Evolutionary conservation across 1,140 invertebrate genomes (phyloP), one percentile per base, ranked within the genome.

Genomic region (Bombus ignitus): DNA sequence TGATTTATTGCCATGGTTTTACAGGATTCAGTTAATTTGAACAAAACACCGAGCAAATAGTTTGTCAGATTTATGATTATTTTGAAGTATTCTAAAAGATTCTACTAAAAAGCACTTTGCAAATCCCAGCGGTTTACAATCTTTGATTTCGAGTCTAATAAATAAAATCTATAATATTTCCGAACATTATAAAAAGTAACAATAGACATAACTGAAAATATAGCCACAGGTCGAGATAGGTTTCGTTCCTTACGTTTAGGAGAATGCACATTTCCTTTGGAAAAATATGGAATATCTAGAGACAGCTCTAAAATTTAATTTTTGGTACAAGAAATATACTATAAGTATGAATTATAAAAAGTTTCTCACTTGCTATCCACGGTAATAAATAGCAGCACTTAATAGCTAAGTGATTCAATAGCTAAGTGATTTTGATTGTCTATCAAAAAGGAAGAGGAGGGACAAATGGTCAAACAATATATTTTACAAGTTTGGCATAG

Each of bases 231-330:
- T 68, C 42, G 28, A 73, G 37, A 66, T 70, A 80, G 42, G n/a
- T 57, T 84, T 83, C 76, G 71, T 84, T 42, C n/a, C 32, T 22
- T 59, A 59, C 25, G 42, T 78, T 86, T 73, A 86, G 28, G 59
- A 78, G 44, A 81, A 77, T 78, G n/a, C 47, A 47, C 18, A 72
- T 42, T 68, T 73, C 57, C 37, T 44, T 72, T 70, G 57, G 25
- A 13, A n/a, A 59, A 28, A 10, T 47, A 47, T 5, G 15, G 15
- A 47, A 18, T 18, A 47, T 18, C 0, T 47, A 47, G 47, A 53
- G 18, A 53, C 18, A 22, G 1, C 47, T 22, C 47, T 22, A 53
- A 53, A 53, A 22, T 53, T 53, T 53, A 53, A 22, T 53, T 6
- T 22, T 22, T 53, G 6, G 5, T 53, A 53, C 13, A 32, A 32